Evolutionary conservation across 2,888 invertebrate genomes (phyloP), one percentile per base, ranked within the genome.

Genomic region (Linnaemya vulpina): DNA sequence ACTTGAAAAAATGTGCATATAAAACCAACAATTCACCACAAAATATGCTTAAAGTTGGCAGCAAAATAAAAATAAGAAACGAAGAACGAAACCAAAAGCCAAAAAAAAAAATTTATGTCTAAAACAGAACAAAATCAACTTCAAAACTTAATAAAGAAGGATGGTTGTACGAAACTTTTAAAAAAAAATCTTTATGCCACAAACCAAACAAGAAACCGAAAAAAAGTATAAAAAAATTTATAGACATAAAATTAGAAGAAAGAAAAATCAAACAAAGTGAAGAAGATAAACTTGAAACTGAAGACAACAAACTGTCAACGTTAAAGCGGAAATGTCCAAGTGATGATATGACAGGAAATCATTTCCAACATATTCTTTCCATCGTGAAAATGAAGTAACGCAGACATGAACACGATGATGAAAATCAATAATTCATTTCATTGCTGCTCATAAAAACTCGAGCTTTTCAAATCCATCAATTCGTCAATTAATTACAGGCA

Each of bases 281-380:
- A 15, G 46, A 71, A 55, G 65, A 17, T 10, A 65, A 73, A 25
- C 49, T 53, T 53, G 30, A 49, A 71, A 38, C 11, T 40, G 62
- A 73, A 83, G 76, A 67, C 78, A 83, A 43, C 11, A 63, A 67
- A 58, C 62, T 79, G 65, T 83, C 73, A 74, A 58, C 58, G 38
- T 51, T 46, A 40, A 3, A 58, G 51, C 40, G 67, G 40, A 80
- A 60, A 80, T 58, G 5, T 65, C 38, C n/a, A 8, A 58, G 11
- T 67, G 58, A 49, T 49, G 49, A 30, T 35, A 25, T 30, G 30
- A 49, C 30, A 43, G 22, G n/a, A 25, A 63, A 43, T 15, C 22
- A 60, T 43, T 43, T 63, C 9, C 10, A 40, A 13, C 62, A 40
- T 20, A 20, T 8, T 20, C 0, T 13, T 10, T 46, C 1, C 10